These are phyloP conservation scores for Cichlasoma orientale DNA, from an alignment of 2,797 vertebrate genomes.

Conservation along the genomic window DNA sequence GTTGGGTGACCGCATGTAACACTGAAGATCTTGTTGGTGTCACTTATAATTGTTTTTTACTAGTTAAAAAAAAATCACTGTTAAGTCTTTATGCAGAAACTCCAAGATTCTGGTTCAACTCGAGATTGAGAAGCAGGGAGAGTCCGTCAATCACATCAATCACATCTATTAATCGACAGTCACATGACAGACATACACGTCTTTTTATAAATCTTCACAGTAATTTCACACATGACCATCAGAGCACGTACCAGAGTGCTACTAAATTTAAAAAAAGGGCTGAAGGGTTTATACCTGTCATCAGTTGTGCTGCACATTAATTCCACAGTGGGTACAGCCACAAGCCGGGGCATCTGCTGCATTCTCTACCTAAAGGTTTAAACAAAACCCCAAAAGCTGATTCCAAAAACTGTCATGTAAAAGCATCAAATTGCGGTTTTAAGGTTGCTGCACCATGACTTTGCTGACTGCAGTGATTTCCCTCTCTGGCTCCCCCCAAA, in stretches of 20 bases:
- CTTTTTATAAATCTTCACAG: not conserved
- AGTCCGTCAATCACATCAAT: not conserved
- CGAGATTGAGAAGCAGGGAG: not conserved
- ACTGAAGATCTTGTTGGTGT: not conserved
- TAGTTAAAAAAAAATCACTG: not conserved
- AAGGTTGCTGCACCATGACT: not conserved
- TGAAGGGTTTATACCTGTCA: constrained; percentile 1
- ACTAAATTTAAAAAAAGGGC: not conserved
- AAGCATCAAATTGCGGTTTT: not conserved
- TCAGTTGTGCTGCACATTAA: not conserved
- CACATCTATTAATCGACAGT: not conserved
- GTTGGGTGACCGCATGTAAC: not conserved
- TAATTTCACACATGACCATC: not conserved
- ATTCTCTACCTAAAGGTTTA: not conserved
- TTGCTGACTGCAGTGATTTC: not conserved
- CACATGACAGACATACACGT: not conserved
- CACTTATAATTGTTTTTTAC: not conserved
- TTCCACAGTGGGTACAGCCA: not conserved
- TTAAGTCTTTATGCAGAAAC: not conserved
- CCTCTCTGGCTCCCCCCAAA: not conserved
- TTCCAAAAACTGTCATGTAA: not conserved
- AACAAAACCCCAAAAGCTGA: not conserved
- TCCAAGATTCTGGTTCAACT: not conserved
- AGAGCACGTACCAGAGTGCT: not conserved
- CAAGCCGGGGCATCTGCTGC: not conserved